Evolutionary conservation across 2,113 vertebrate genomes (phyloP).

Genomic region (Etheostoma spectabile): DNA sequence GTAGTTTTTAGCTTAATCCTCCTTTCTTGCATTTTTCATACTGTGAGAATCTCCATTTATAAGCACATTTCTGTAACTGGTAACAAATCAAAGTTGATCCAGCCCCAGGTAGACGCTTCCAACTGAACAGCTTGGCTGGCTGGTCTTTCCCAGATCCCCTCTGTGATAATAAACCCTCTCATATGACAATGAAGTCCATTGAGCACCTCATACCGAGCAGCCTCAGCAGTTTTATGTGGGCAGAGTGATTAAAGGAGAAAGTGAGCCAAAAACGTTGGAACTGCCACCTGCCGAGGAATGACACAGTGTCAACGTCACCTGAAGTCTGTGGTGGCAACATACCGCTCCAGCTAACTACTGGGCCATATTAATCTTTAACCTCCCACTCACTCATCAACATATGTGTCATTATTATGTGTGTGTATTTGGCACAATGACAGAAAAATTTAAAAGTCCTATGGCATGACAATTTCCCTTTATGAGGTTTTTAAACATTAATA

Average conservation of each 20-base stretch:
- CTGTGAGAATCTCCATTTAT: background rate
- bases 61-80: conserved; percentile 13
- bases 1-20: background rate
- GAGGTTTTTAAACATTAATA: no score
- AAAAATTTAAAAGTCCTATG: no score
- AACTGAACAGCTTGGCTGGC: conserved; percentile 58
- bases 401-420: no score
- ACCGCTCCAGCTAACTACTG: background rate
- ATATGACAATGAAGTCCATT: conserved; percentile 41
- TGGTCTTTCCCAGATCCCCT: conserved; percentile 19
- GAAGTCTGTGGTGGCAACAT: conserved; percentile 5
- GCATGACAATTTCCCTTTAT: no score
- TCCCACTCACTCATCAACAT: background rate
- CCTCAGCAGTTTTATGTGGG: conserved; percentile 55
- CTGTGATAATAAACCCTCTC: conserved; percentile 52
- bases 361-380: conserved; percentile 27
- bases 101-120: conserved; percentile 15
- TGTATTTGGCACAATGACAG: background rate
- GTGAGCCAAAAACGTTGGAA: conserved; percentile 22
- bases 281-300: conserved; percentile 29
- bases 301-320: conserved; percentile 47
- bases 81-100: conserved; percentile 24
- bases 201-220: conserved; percentile 33
- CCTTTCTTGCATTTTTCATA: background rate
- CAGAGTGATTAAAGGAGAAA: conserved; percentile 41